phyloP scores from a whole-genome alignment of 2,113 vertebrate genomes.

The Cyanistes caeruleus region DNA sequence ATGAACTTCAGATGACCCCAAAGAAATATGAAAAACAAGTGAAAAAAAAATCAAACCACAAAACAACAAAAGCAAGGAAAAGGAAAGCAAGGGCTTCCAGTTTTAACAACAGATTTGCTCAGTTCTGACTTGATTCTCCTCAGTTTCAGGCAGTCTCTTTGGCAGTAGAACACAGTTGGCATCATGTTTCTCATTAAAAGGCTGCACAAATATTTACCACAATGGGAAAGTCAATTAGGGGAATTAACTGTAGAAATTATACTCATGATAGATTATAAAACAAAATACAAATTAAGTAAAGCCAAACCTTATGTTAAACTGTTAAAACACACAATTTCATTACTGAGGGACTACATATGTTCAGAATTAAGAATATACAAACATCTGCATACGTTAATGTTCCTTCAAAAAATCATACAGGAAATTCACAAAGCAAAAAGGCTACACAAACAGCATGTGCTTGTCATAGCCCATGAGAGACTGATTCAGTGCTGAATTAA shows the following conservation, averaged over 20 bases:
- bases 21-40: background rate
- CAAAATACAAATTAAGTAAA: background rate
- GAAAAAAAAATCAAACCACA: background rate
- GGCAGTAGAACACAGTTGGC: background rate
- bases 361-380: background rate
- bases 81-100: background rate
- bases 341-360: background rate
- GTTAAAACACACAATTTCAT: background rate
- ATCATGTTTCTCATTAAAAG: background rate
- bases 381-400: background rate
- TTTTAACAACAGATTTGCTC: background rate
- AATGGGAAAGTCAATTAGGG: background rate
- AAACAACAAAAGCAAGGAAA: background rate
- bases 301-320: background rate
- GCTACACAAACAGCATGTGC: background rate
- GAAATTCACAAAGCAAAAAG: background rate
- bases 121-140: background rate
- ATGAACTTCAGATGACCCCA: background rate
- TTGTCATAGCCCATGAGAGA: background rate
- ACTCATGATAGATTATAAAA: background rate
- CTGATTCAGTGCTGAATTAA: background rate
- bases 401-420: background rate
- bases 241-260: conserved; percentile 7
- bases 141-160: background rate
- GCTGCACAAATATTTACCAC: background rate